Percentiles rank a stretch among this genome's conserved stretches.
These are phyloP conservation scores for Loxodonta africana DNA, from an alignment of 2,113 vertebrate species.

Conservation along the genomic window DNA sequence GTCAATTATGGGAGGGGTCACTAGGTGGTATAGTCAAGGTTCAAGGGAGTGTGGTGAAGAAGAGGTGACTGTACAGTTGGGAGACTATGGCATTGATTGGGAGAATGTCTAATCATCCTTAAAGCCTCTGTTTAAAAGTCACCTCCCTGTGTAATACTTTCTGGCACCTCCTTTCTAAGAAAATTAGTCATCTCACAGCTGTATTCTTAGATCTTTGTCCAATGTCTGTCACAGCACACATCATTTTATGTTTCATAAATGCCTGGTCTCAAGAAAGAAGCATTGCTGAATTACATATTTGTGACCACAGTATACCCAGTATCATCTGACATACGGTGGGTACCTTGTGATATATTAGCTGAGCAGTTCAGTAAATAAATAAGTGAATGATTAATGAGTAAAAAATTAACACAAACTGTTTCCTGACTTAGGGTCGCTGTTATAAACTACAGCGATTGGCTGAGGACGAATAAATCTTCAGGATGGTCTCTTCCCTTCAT, in stretches of 20 bases:
- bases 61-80: not conserved
- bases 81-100: not conserved
- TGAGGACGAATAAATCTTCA: not conserved
- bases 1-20: not conserved
- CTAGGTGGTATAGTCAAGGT: not conserved
- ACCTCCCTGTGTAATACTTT: not conserved
- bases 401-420: not conserved
- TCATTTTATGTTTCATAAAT: not conserved
- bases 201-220: not conserved
- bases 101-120: conserved; percentile 16
- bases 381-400: not conserved
- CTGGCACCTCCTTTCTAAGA: not conserved
- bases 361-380: not conserved
- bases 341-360: not conserved
- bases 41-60: not conserved
- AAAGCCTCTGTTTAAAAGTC: not conserved
- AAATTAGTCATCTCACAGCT: not conserved
- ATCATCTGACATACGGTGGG: not conserved
- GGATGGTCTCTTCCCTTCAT: not conserved
- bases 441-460: not conserved
- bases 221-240: not conserved
- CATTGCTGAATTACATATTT: not conserved
- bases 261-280: not conserved
- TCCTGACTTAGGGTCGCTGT: not conserved
- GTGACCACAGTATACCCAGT: not conserved